These are phyloP conservation scores for Dromaius novaehollandiae DNA, from an alignment of 2,113 vertebrate species.

Conservation along the genomic window DNA sequence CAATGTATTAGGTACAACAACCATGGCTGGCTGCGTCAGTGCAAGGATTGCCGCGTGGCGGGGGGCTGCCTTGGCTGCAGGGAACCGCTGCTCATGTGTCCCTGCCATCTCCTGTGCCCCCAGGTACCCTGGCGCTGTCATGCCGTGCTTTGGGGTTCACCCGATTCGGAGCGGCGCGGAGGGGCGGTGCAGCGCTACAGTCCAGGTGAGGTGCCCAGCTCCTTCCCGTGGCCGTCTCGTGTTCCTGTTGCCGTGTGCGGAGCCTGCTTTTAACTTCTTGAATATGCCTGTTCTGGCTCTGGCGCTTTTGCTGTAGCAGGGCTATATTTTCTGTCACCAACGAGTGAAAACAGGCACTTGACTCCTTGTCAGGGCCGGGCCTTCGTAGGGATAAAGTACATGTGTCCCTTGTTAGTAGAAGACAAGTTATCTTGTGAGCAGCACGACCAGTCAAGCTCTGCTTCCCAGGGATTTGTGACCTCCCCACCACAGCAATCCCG, in stretches of 20 bases:
- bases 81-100: background rate
- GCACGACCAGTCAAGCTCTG: background rate
- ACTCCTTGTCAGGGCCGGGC: background rate
- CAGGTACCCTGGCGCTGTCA: slow-evolving; percentile 7
- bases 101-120: background rate
- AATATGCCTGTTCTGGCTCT: rapidly evolving
- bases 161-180: slow-evolving; percentile 9
- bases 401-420: rapidly evolving
- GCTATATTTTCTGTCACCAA: background rate
- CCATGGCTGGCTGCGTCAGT: no score
- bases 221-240: background rate
- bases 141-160: slow-evolving; percentile 56
- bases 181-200: background rate
- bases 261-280: background rate
- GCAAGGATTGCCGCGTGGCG: no score
- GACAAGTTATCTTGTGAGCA: background rate
- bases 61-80: rapidly evolving
- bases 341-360: background rate
- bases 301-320: background rate
- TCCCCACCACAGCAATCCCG: background rate
- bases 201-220: slow-evolving; percentile 24
- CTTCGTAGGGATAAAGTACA: background rate
- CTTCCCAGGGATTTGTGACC: background rate
- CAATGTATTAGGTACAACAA: no score
- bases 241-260: background rate